Evolutionary conservation across 1,140 invertebrate genomes (phyloP), one percentile per base, ranked within the genome.

Genomic region (Drosophila lowei): DNA sequence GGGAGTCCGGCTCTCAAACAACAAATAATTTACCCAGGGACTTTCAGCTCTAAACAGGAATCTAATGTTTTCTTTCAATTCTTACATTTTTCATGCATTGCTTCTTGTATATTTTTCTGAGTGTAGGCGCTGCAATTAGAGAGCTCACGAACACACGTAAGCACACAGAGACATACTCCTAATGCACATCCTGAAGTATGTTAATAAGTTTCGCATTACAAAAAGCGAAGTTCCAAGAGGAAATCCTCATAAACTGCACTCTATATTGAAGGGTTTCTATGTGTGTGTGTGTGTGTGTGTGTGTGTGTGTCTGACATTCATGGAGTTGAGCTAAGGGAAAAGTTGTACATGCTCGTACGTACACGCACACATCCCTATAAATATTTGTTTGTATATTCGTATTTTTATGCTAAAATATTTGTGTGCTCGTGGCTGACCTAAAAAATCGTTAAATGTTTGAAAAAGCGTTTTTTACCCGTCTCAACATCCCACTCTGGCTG

Each of bases 401-500:
- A 85, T 79, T 85, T 83, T 88, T 83, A 86, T 86, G 81, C 83
- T 86, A 86, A 88, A 81, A 88, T 81, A 88, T 88, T 81, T 86
- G 57, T 70, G 63, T 68, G 71, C 60, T 74, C 59, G 47, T 73
- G 77, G 56, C 70, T 86, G 81, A 86, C 81, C 81, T 86, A 85
- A 85, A 85, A 80, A 76, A 70, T 68, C 64, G 64, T 68, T 70
- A 70, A 70, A 70, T 56, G 66, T 70, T 70, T 57, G 66, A 70
- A 70, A 68, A 70, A 49, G 49, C 63, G 47, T 54, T 68, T 54
- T 46, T 15, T 16, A 41, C 62, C 64, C 47, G 34, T 38, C 34
- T 38, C 34, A 38, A 38, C 34, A 38, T 38, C 11, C 34, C 34
- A 38, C 34, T 38, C 34, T 38, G 34, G 34, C 34, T 30, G 28